A percentile compares a stretch with the other conserved stretches of the same genome.
These are phyloP conservation scores for Chymomyza fuscimana DNA, from an alignment of 2,888 invertebrate genomes.

Conservation along the genomic window DNA sequence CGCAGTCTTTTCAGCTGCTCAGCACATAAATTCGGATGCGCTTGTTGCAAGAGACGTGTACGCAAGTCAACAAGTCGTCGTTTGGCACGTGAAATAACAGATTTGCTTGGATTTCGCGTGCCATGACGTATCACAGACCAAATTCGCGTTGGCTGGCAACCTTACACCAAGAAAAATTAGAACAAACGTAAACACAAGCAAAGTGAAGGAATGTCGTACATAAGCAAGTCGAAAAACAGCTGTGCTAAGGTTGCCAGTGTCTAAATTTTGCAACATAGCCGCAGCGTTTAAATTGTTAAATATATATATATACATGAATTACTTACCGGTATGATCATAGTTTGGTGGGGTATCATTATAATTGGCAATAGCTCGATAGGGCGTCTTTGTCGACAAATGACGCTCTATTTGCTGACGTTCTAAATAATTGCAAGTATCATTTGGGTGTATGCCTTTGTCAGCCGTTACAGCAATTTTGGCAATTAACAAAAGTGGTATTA, in stretches of 20 bases:
- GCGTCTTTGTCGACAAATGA: conserved; percentile 85
- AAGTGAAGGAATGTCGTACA: conserved; percentile 28
- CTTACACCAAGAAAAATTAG: conserved; percentile 76
- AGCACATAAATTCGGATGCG: conserved; percentile 81
- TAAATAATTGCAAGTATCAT: conserved; percentile 51
- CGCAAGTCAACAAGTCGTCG: conserved; percentile 80
- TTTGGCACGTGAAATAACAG: conserved; percentile 82
- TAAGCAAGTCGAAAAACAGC: not conserved
- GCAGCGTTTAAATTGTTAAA: not conserved
- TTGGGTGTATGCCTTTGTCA: conserved; percentile 23
- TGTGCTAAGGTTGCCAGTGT: not conserved
- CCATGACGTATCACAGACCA: conserved; percentile 90
- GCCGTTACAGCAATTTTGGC: conserved; percentile 33
- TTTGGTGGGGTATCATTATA: conserved; percentile 82
- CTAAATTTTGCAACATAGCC: not conserved
- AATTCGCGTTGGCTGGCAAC: conserved; percentile 84
- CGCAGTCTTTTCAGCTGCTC: conserved; percentile 78
- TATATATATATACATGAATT: not conserved
- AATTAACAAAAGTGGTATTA: conserved; percentile 31
- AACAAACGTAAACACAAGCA: conserved; percentile 7
- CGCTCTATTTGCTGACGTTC: conserved; percentile 79
- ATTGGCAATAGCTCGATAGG: conserved; percentile 86
- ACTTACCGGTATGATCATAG: conserved; percentile 81
- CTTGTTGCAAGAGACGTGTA: conserved; percentile 65
- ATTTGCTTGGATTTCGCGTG: conserved; percentile 85